Evolutionary conservation across 2,888 invertebrate species (phyloP).

Genomic region (Gastrophysa polygoni): DNA sequence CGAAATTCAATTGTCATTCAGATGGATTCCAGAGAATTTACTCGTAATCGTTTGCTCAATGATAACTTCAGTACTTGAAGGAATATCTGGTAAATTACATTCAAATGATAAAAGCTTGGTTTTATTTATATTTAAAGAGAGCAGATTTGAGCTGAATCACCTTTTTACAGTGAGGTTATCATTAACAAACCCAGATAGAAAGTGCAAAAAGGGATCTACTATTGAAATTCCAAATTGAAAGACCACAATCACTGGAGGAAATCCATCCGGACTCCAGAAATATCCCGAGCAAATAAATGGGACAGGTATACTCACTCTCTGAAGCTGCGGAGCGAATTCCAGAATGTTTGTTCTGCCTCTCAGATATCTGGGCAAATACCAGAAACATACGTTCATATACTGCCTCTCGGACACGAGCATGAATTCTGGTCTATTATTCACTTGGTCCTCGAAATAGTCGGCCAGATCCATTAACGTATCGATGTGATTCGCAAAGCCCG

Average conservation of each 20-base stretch:
- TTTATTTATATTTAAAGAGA: background rate
- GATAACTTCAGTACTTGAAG: too few relatives aligned
- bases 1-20: too few relatives aligned
- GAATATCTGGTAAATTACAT: too few relatives aligned
- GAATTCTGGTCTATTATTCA: constrained; percentile 55
- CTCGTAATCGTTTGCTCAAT: too few relatives aligned
- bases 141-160: background rate
- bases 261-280: background rate
- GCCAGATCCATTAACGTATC: constrained; percentile 61
- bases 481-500: constrained; percentile 62
- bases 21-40: too few relatives aligned
- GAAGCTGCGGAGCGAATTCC: constrained; percentile 54
- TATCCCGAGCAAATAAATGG: background rate
- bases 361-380: constrained; percentile 68
- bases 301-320: constrained; percentile 51
- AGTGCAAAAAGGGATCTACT: too few relatives aligned
- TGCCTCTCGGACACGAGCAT: constrained; percentile 62
- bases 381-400: constrained; percentile 74
- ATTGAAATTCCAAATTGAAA: too few relatives aligned
- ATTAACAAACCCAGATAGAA: too few relatives aligned
- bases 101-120: too few relatives aligned
- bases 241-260: too few relatives aligned
- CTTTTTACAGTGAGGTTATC: background rate
- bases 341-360: constrained; percentile 49
- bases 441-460: constrained; percentile 57